Percentiles rank a stretch among this genome's conserved stretches.
Evolutionary conservation across 2,888 invertebrate species (phyloP).

Genomic region (Petrolisthes cinctipes): DNA sequence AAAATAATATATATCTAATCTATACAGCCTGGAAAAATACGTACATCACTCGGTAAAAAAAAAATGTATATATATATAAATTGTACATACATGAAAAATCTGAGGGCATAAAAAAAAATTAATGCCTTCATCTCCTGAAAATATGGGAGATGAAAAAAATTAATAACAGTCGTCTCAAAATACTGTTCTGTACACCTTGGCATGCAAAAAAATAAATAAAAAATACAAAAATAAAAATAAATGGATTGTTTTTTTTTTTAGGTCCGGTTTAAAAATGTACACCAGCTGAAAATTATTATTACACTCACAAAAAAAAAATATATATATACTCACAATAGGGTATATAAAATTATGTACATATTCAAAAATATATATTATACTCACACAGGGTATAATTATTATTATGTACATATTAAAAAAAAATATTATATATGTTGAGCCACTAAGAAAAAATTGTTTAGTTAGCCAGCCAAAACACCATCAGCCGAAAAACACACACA

Average conservation of each 20-base stretch:
- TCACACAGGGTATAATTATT: not conserved
- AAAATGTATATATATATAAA: not conserved
- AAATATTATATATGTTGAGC: not conserved
- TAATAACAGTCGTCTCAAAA: not conserved
- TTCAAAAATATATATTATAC: conserved; percentile 10
- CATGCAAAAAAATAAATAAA: not conserved
- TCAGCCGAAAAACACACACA: no score
- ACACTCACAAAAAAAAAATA: not conserved
- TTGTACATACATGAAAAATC: not conserved
- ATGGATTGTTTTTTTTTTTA: not conserved
- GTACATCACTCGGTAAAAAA: not conserved
- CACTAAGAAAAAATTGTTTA: not conserved
- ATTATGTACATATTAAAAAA: conserved; percentile 4
- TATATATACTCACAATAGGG: not conserved
- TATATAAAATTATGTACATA: conserved; percentile 12
- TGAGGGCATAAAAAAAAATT: not conserved
- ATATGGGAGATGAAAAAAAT: not conserved
- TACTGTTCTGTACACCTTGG: not conserved
- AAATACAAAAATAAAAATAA: not conserved
- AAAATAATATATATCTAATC: not conserved
- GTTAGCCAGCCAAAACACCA: conserved; percentile 4
- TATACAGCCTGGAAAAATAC: conserved; percentile 1
- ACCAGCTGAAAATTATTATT: not conserved
- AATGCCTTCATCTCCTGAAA: not conserved
- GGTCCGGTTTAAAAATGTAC: not conserved